phyloP scores from a whole-genome alignment of 2,888 invertebrate genomes.

The Spodoptera exigua region DNA sequence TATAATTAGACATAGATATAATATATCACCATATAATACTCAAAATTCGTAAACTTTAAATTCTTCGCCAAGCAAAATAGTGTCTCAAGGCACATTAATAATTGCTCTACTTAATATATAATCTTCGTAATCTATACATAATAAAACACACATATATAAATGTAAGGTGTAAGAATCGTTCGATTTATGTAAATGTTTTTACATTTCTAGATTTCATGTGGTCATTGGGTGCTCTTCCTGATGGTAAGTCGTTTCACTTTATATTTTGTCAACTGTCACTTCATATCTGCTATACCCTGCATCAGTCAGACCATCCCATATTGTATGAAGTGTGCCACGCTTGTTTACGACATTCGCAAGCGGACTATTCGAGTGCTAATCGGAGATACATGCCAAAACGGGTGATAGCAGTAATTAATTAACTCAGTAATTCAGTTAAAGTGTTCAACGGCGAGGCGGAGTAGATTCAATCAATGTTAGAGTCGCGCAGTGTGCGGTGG shows the following conservation, averaged over 20 bases:
- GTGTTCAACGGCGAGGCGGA: slow-evolving; percentile 70
- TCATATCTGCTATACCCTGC: slow-evolving; percentile 71
- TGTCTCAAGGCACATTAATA: slow-evolving; percentile 84
- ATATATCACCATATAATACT: slow-evolving; percentile 70
- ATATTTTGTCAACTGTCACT: slow-evolving; percentile 76
- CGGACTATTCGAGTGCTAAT: slow-evolving; percentile 68
- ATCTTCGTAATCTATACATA: slow-evolving; percentile 60
- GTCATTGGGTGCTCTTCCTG: slow-evolving; percentile 99
- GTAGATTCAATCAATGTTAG: slow-evolving; percentile 72
- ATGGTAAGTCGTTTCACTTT: slow-evolving; percentile 93
- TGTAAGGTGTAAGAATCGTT: slow-evolving; percentile 86
- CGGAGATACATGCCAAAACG: slow-evolving; percentile 69
- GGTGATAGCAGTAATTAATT: slow-evolving; percentile 72
- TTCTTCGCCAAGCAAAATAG: slow-evolving; percentile 88
- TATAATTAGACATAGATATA: slow-evolving; percentile 70
- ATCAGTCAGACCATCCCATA: slow-evolving; percentile 72
- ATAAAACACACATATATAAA: slow-evolving; percentile 72
- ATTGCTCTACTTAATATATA: slow-evolving; percentile 66
- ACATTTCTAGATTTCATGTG: slow-evolving; percentile 98
- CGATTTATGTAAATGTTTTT: slow-evolving; percentile 90
- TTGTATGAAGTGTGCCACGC: slow-evolving; percentile 50
- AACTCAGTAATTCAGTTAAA: slow-evolving; percentile 73
- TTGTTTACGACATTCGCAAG: slow-evolving; percentile 48
- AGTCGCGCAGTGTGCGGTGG: slow-evolving; percentile 58
- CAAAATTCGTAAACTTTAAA: slow-evolving; percentile 73